Conservation (phyloP, 2,888 invertebrate species). For the Neocrepidodera transversa region DNA sequence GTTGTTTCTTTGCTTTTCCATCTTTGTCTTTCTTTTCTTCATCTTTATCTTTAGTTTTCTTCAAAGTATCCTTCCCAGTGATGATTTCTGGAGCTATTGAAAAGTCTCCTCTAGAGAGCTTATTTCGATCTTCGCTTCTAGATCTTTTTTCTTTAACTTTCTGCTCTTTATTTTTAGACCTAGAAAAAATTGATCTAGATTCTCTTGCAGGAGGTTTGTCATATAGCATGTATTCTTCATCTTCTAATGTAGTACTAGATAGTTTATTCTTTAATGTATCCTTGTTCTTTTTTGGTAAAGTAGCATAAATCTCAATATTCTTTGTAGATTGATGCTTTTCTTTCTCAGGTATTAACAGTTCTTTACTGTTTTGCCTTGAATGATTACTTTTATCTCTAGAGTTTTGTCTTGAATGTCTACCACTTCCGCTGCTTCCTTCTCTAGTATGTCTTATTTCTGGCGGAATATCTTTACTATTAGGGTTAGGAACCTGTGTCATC, state of each 20-base stretch:
- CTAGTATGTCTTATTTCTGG: slow-evolving; percentile 73
- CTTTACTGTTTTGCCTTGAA: slow-evolving; percentile 71
- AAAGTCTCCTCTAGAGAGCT: slow-evolving; percentile 76
- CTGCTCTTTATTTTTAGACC: slow-evolving; percentile 74
- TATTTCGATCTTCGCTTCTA: slow-evolving; percentile 85
- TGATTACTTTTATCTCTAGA: slow-evolving; percentile 73
- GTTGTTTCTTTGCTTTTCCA: slow-evolving; percentile 85
- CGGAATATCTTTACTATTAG: slow-evolving; percentile 64
- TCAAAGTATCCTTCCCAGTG: slow-evolving; percentile 51
- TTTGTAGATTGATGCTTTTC: slow-evolving; percentile 60
- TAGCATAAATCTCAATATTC: slow-evolving; percentile 90
- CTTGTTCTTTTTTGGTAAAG: slow-evolving; percentile 83
- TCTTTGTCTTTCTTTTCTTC: slow-evolving; percentile 71
- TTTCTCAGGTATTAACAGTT: slow-evolving; percentile 60
- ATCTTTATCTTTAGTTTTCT: slow-evolving; percentile 67
- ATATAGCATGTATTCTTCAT: slow-evolving; percentile 71
- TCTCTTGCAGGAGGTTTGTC: slow-evolving; percentile 75
- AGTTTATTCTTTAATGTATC: slow-evolving; percentile 70
- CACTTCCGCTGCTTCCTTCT: slow-evolving; percentile 75
- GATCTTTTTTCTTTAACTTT: slow-evolving; percentile 79
- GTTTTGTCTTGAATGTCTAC: slow-evolving; percentile 77
- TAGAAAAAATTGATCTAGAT: slow-evolving; percentile 70
- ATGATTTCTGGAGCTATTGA: slow-evolving; percentile 66
- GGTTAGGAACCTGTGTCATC: slow-evolving; percentile 66
- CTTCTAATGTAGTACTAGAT: slow-evolving; percentile 72